Conservation (phyloP, 2,797 vertebrate species). For the Sphaeramia orbicularis region DNA sequence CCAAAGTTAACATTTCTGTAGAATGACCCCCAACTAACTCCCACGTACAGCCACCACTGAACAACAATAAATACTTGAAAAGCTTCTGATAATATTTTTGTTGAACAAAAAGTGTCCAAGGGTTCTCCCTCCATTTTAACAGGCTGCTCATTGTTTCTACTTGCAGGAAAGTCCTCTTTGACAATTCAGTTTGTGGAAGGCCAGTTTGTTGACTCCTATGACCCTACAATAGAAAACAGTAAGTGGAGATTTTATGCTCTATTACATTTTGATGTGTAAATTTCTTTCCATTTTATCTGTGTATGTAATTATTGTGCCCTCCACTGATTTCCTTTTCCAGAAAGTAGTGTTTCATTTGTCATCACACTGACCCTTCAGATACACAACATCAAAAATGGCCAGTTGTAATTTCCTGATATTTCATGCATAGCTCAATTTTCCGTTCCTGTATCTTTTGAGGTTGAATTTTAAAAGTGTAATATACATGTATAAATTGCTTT, state of each 20-base stretch:
- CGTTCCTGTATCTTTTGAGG: too few species aligned
- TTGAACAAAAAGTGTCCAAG: not conserved
- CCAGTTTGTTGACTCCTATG: conserved; percentile 99
- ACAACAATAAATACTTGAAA: not conserved
- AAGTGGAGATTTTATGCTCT: conserved; percentile 76
- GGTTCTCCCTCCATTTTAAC: not conserved
- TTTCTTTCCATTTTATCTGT: not conserved
- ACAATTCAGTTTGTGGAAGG: conserved; percentile 99
- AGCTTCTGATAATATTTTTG: not conserved
- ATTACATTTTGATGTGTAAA: not conserved
- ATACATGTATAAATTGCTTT: too few species aligned
- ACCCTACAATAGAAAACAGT: conserved; percentile 99
- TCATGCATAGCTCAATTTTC: too few species aligned
- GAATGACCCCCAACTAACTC: too few species aligned
- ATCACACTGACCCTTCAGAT: too few species aligned
- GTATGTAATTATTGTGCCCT: not conserved
- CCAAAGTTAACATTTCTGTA: too few species aligned
- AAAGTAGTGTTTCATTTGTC: too few species aligned
- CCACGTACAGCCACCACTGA: too few species aligned
- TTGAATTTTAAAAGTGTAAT: too few species aligned
- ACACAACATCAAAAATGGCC: too few species aligned
- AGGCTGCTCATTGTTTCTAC: conserved; percentile 23
- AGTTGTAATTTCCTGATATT: too few species aligned
- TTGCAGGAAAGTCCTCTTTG: conserved; percentile 96
- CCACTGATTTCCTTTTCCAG: too few species aligned